A percentile compares a stretch with the other conserved stretches of the same genome.
These are phyloP conservation scores for Phaetusa simplex DNA, from an alignment of 2,113 vertebrate genomes.

Conservation along the genomic window DNA sequence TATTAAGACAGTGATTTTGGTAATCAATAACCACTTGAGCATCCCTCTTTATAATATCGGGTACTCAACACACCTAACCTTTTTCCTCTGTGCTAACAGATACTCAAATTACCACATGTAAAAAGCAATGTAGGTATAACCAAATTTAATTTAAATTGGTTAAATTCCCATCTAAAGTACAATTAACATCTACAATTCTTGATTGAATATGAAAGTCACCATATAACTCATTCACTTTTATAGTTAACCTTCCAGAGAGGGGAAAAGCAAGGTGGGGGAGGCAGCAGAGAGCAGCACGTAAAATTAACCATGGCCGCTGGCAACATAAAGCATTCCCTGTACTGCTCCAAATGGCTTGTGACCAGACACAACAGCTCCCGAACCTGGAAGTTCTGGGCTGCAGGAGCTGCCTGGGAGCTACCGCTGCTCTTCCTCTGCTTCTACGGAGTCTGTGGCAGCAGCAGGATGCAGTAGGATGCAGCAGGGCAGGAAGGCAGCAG, in stretches of 20 bases:
- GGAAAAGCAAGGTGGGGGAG: background rate
- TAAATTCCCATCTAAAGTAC: background rate
- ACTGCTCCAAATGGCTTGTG: background rate
- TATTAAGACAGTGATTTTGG: background rate
- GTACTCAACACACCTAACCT: background rate
- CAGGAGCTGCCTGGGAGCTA: background rate
- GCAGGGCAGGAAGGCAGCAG: fast-evolving
- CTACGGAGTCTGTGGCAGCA: background rate
- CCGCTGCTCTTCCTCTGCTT: background rate
- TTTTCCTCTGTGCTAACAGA: background rate
- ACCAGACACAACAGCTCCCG: background rate
- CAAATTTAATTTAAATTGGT: background rate
- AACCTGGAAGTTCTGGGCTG: background rate
- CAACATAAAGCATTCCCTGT: background rate
- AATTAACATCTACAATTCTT: background rate
- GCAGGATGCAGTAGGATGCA: background rate
- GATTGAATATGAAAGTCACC: background rate
- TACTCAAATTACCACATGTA: background rate
- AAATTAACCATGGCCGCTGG: background rate
- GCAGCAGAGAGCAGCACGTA: fast-evolving
- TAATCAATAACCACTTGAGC: background rate
- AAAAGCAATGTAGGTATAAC: background rate
- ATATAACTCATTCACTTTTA: background rate
- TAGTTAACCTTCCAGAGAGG: background rate
- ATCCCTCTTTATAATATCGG: background rate